Percentiles rank a stretch among this genome's conserved stretches.
These are phyloP conservation scores for Scolanthus callimorphus DNA, from an alignment of 92 coral and sea anemone genomes.

Conservation along the genomic window DNA sequence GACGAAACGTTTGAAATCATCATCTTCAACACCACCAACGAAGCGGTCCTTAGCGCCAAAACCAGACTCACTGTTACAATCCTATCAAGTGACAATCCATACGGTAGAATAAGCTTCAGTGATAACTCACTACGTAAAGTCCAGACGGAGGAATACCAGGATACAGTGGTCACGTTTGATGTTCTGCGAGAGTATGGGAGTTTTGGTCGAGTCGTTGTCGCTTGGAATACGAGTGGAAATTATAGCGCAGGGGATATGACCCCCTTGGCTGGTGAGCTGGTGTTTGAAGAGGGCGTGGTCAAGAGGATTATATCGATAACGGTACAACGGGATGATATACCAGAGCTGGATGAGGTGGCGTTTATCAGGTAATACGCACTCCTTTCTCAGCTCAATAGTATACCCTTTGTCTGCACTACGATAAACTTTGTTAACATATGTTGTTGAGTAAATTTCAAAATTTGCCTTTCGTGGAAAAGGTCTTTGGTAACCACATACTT, in stretches of 20 bases:
- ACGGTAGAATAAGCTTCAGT: conserved; percentile 85
- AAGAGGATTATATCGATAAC: conserved; percentile 61
- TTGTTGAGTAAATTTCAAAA: too few relatives aligned
- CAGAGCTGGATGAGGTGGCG: conserved; percentile 75
- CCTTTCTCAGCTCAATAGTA: too few relatives aligned
- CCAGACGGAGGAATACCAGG: conserved; percentile 41
- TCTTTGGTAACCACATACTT: too few relatives aligned
- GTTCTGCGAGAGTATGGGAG: conserved; percentile 81
- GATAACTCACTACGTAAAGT: conserved; percentile 33
- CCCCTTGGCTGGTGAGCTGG: conserved; percentile 71
- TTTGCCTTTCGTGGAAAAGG: too few relatives aligned
- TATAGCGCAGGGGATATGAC: conserved; percentile 61
- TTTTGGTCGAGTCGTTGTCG: conserved; percentile 78
- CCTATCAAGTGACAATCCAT: conserved; percentile 89
- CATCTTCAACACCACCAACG: conserved; percentile 82
- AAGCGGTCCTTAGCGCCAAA: conserved; percentile 61
- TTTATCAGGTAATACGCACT: conserved; percentile 63
- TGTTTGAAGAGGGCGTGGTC: conserved; percentile 71
- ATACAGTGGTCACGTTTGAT: conserved; percentile 62
- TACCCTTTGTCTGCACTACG: too few relatives aligned
- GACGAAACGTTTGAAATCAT: conserved; percentile 81
- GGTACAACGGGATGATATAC: conserved; percentile 60
- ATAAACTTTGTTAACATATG: too few relatives aligned
- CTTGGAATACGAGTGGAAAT: conserved; percentile 82
- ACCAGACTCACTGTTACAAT: conserved; percentile 65